These are phyloP conservation scores for Anarsia innoxiella DNA, from an alignment of 2,888 invertebrate species.

Conservation along the genomic window DNA sequence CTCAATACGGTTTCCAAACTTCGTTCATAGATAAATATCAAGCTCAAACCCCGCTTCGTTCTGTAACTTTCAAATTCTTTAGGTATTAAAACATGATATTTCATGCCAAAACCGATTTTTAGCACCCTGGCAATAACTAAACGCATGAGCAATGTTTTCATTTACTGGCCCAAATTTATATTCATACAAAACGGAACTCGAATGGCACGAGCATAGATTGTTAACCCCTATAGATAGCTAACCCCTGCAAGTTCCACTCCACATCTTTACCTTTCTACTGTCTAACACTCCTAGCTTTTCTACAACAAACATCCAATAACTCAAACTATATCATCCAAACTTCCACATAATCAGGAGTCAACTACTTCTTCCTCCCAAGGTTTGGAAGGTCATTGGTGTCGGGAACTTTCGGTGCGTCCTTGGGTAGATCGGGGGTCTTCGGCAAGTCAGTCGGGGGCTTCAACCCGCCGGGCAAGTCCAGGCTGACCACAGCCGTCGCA, in stretches of 20 bases:
- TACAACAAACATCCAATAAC: not conserved
- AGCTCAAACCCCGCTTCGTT: too few species aligned
- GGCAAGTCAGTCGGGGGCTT: constrained; percentile 25
- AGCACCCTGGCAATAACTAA: too few species aligned
- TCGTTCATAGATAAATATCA: too few species aligned
- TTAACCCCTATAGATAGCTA: not conserved
- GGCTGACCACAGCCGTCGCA: constrained; percentile 33
- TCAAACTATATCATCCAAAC: not conserved
- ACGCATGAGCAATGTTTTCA: too few species aligned
- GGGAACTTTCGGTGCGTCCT: constrained; percentile 25
- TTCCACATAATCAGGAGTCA: not conserved
- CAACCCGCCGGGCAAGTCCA: constrained; percentile 31
- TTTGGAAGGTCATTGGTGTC: constrained; percentile 22
- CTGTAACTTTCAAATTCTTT: too few species aligned
- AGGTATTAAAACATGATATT: too few species aligned
- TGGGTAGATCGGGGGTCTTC: constrained; percentile 22
- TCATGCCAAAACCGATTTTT: too few species aligned
- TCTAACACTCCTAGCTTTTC: too few species aligned
- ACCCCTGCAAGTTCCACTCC: too few species aligned
- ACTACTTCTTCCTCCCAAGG: constrained; percentile 6
- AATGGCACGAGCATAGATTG: not conserved
- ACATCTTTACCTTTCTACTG: too few species aligned
- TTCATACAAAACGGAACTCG: too few species aligned
- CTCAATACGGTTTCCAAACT: too few species aligned
- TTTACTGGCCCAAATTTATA: not conserved